Conservation (phyloP, 2,113 vertebrate species). For the Hylia prasina region DNA sequence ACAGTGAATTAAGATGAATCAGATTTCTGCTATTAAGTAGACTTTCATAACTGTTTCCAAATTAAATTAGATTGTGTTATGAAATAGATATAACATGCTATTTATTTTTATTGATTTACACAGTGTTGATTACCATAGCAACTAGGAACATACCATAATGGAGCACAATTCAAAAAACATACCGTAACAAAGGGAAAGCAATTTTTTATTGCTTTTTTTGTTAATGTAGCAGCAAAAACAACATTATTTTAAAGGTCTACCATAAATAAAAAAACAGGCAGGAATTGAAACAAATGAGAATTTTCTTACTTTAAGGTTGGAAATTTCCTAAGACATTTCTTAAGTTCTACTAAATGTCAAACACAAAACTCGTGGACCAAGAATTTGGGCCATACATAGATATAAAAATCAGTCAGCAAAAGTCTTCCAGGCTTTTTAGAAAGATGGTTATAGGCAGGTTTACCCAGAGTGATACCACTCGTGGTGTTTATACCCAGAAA, state of each 20-base stretch:
- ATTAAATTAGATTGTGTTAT: constrained; percentile 55
- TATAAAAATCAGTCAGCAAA: background rate
- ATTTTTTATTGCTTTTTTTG: background rate
- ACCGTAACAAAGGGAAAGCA: background rate
- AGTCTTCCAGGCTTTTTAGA: background rate
- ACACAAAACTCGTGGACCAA: background rate
- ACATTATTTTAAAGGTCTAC: background rate
- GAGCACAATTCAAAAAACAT: background rate
- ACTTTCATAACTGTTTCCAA: constrained; percentile 40
- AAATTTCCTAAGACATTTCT: background rate
- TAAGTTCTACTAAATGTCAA: background rate
- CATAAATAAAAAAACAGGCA: background rate
- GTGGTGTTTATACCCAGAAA: background rate
- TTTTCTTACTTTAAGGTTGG: background rate
- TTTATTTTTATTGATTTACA: constrained; percentile 59
- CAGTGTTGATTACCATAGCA: background rate
- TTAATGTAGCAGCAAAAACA: background rate
- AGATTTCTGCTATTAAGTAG: constrained; percentile 42
- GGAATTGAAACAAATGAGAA: background rate
- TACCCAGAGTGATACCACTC: background rate
- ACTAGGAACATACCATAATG: background rate
- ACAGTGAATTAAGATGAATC: constrained; percentile 39
- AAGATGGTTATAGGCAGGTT: background rate
- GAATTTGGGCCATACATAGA: background rate
- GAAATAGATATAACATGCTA: constrained; percentile 31